Base-by-base conservation (phyloP, 2,888 invertebrate species). In the Drosophila birchii region DNA sequence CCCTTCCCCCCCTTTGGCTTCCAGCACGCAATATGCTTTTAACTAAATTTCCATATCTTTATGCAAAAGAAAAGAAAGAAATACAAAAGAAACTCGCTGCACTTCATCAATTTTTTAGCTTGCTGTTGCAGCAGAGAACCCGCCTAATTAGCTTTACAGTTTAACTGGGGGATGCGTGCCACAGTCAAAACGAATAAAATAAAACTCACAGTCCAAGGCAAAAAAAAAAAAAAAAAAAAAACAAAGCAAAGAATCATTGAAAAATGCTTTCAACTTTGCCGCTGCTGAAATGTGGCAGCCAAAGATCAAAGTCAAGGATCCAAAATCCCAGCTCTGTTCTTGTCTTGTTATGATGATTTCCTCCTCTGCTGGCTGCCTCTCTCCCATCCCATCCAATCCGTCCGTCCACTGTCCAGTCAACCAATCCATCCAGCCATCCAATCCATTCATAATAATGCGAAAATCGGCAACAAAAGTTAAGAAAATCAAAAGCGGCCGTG, bases 261-360 rank as follows among this genome's bases (percentile, higher is more conserved):
- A 59, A 71, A 67, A 82, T 88, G 88, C 84, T 85, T 85, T 85
- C 75, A 85, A 89, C 89, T 89, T 76, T 74, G 75, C 84, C 89
- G 84, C 66, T 74, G 81, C 75, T 56, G 74, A 71, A 57, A 57
- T 64, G 63, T 64, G 84, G 87, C 84, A 84, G 89, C 85, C 74
- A 78, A 89, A 86, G 87, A 90, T 86, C 86, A 86, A 86, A 86
- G 86, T 86, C 86, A 86, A 88, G 87, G 89, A 85, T 89, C 86
- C 78, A 71, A 81, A 81, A 66, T 66, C 72, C 78, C 73, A 62
- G 29, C 66, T 57, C 70, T 56, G 75, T 59, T 64, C 73, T 61
- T 66, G 84, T 55, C 90, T 89, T 86, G 90, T 88, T 86, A 89
- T 86, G 89, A 86, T 88, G 78, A 88, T 88, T 77, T 86, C 64